phyloP scores from a whole-genome alignment of 2,113 vertebrate species.

The Sturnus vulgaris region DNA sequence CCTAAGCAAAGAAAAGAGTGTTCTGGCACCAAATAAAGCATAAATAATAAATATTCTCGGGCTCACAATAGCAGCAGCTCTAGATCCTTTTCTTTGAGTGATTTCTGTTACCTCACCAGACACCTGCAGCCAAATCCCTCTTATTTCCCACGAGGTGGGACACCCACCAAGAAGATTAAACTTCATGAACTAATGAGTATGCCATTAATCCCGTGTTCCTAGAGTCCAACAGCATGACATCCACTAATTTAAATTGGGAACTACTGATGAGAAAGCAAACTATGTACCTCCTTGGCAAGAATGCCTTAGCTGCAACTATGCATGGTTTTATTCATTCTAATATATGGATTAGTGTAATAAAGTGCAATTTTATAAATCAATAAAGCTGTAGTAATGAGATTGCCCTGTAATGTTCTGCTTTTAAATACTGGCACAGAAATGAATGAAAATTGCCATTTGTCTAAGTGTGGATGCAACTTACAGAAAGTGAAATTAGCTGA shows the following conservation, averaged over 20 bases:
- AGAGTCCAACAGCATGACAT: slow-evolving; percentile 29
- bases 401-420: slow-evolving; percentile 22
- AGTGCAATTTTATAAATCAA: slow-evolving; percentile 56
- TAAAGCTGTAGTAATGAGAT: slow-evolving; percentile 33
- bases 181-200: slow-evolving; percentile 53
- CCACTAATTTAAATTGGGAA: slow-evolving; percentile 33
- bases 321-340: not conserved
- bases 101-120: slow-evolving; percentile 7
- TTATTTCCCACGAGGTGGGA: slow-evolving; percentile 5
- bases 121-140: slow-evolving; percentile 38
- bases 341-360: slow-evolving; percentile 40
- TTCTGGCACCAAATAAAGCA: not conserved
- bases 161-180: slow-evolving; percentile 56
- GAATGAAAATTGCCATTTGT: slow-evolving; percentile 23
- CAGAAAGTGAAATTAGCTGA: not conserved
- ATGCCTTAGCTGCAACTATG: not conserved
- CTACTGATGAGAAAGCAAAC: slow-evolving; percentile 12
- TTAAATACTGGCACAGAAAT: slow-evolving; percentile 32
- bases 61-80: not conserved
- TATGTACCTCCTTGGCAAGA: not conserved
- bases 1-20: not conserved
- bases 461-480: not conserved
- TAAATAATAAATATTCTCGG: not conserved
- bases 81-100: not conserved
- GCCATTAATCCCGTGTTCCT: slow-evolving; percentile 21